Percentiles rank a stretch among this genome's conserved stretches.
These are phyloP conservation scores for Fragum whitleyi DNA, from an alignment of 2,888 invertebrate species.

Conservation along the genomic window DNA sequence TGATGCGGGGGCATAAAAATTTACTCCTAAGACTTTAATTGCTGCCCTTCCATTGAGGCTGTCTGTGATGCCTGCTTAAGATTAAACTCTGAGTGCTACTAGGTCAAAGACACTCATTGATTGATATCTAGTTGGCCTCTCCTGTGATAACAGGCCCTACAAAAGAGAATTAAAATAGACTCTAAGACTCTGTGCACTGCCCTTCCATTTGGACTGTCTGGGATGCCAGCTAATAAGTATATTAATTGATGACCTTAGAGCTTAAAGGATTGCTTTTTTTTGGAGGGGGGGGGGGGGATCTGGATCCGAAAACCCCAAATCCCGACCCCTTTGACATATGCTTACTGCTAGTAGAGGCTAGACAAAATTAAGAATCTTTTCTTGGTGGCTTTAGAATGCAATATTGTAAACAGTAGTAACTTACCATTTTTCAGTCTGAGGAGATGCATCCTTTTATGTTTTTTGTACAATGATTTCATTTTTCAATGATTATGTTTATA, in stretches of 20 bases:
- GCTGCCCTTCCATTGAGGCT: constrained; percentile 73
- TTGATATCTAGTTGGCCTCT: constrained; percentile 63
- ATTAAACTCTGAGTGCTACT: constrained; percentile 57
- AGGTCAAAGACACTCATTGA: constrained; percentile 68
- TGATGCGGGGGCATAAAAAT: no score
- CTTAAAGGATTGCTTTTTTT: no score
- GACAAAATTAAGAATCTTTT: no score
- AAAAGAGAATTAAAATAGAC: constrained; percentile 45
- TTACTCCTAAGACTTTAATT: constrained; percentile 70
- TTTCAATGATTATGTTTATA: not conserved
- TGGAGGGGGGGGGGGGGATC: no score
- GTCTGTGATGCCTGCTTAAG: constrained; percentile 46
- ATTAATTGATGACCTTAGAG: no score
- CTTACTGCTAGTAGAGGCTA: no score
- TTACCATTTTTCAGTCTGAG: constrained; percentile 30
- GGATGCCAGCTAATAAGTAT: constrained; percentile 52
- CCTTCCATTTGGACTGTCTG: constrained; percentile 70
- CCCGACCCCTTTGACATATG: no score
- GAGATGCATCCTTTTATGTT: constrained; percentile 43
- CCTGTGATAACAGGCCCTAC: constrained; percentile 56
- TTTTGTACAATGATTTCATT: constrained; percentile 42
- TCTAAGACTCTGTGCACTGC: constrained; percentile 72
- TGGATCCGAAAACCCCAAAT: no score
- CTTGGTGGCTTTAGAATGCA: no score
- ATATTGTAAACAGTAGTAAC: constrained; percentile 5